Base-by-base conservation (phyloP, 2,797 vertebrate genomes). In the Heliangelus exortis region DNA sequence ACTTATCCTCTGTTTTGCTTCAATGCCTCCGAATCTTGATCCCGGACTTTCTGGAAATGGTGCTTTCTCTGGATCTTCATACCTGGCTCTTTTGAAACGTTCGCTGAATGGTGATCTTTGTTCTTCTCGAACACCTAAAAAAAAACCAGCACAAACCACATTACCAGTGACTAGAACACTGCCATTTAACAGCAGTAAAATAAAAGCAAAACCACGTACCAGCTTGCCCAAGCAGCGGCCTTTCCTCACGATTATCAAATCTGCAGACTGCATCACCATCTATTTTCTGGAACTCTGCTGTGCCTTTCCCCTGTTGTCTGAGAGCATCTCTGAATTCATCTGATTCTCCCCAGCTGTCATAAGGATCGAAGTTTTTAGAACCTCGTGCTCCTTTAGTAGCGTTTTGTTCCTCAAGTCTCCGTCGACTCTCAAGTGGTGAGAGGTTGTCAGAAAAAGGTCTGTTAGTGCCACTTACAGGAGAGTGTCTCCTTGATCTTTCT, bases 101-200 rank as follows among this genome's bases (percentile, higher is more conserved):
- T 98, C 98, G 94, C 89, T 97, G 90, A 98, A 98, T 7, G 98
- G 97, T 15, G 97, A 98, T 54, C 98, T 98, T 77, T 97, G 96
- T 39, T 98, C 98, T 61, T 98, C 98, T 96, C 98, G 97, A 79
- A 97, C 97, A 93, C 98, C 98, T 98, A 80, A 73, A 93, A 85
- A 87, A 76, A 59, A 47, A 13, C 39, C 50, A 63, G 2, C 74
- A 90, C 15, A 53, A 43, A 58, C 20, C 63, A 92, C 28, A 8
- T 43, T 93, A 53, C 18, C 36, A 81, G 53, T 62, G 12, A 7
- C 25, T 57, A 63, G 86, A 66, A 93, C 9, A 22, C 2, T 84
- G 80, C 26, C 78, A 87, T 23, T 93, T 84, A 69, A 91, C 33
- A 65, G 65, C 66, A 58, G 66, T 11, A 78, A 77, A 81, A 89